phyloP scores from a whole-genome alignment of 64 coral and sea anemone genomes.

The Actinia equina region DNA sequence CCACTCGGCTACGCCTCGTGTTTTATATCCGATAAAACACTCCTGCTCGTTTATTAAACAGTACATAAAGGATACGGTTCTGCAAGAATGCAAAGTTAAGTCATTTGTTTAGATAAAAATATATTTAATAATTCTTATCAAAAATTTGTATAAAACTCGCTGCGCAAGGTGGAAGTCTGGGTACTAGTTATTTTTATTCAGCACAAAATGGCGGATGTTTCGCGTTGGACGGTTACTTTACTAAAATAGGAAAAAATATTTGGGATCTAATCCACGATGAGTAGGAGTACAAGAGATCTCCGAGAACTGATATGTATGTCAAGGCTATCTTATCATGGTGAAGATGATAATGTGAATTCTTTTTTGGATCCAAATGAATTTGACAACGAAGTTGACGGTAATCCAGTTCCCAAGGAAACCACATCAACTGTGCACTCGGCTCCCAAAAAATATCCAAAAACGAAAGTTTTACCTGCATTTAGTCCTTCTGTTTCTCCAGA shows the following conservation, averaged over 20 bases:
- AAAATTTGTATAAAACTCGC: too few species aligned
- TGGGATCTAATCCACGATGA: slow-evolving; percentile 26
- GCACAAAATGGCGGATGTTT: slow-evolving; percentile 1
- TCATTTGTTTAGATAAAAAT: too few species aligned
- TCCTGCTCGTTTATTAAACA: too few species aligned
- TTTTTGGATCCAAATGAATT: slow-evolving; percentile 14
- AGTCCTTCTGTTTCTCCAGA: slow-evolving; percentile 58
- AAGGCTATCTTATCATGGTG: slow-evolving; percentile 75
- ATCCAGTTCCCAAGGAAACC: slow-evolving; percentile 60
- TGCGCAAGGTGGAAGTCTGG: neutral
- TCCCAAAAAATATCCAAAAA: slow-evolving; percentile 1
- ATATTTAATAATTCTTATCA: too few species aligned
- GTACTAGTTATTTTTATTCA: neutral
- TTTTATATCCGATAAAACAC: too few species aligned
- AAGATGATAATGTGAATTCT: slow-evolving; percentile 51
- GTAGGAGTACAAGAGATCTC: slow-evolving; percentile 83
- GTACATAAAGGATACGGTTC: neutral
- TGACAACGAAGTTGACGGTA: neutral
- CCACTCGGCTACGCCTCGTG: too few species aligned
- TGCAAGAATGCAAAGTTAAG: neutral
- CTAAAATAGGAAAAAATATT: neutral
- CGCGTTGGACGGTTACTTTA: neutral
- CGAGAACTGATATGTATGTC: slow-evolving; percentile 82
- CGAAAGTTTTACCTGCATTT: neutral
- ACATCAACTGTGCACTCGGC: slow-evolving; percentile 37